phyloP scores from a whole-genome alignment of 2,797 vertebrate genomes.

The Sebastes glaucus region DNA sequence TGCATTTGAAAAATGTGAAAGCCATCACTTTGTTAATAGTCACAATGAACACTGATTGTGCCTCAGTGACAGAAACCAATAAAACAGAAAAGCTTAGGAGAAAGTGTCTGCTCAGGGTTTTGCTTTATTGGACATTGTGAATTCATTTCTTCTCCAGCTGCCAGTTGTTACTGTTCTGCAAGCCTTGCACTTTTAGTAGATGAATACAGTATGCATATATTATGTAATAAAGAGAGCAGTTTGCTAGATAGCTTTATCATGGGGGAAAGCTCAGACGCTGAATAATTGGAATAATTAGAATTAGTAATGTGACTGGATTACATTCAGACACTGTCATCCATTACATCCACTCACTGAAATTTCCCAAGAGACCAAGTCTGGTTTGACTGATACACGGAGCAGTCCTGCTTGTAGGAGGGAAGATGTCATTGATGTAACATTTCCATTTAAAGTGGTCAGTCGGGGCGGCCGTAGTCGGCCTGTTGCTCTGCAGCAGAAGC shows the following conservation, averaged over 20 bases:
- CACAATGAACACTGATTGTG: neutral
- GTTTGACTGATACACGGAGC: neutral
- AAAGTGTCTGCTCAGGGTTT: constrained; percentile 29
- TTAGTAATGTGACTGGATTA: constrained; percentile 24
- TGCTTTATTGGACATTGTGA: constrained; percentile 9
- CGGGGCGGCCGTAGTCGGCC: neutral
- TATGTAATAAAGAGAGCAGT: constrained; percentile 25
- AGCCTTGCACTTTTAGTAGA: constrained; percentile 29
- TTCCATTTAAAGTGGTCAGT: neutral
- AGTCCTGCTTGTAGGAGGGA: neutral
- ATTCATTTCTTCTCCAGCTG: neutral
- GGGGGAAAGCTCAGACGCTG: constrained; percentile 24
- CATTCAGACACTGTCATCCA: constrained; percentile 4
- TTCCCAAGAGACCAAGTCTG: neutral
- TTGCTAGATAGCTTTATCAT: constrained; percentile 36
- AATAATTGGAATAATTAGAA: constrained; percentile 34
- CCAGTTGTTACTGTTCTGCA: constrained; percentile 27
- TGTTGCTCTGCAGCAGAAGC: neutral
- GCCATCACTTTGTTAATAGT: neutral
- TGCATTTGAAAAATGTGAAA: neutral
- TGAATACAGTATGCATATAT: constrained; percentile 29
- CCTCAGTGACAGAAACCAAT: neutral
- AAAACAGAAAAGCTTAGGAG: neutral
- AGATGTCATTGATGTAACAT: neutral
- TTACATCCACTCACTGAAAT: constrained; percentile 25